Evolutionary conservation across 2,113 vertebrate species (phyloP).

Genomic region (Semnornis frantzii): DNA sequence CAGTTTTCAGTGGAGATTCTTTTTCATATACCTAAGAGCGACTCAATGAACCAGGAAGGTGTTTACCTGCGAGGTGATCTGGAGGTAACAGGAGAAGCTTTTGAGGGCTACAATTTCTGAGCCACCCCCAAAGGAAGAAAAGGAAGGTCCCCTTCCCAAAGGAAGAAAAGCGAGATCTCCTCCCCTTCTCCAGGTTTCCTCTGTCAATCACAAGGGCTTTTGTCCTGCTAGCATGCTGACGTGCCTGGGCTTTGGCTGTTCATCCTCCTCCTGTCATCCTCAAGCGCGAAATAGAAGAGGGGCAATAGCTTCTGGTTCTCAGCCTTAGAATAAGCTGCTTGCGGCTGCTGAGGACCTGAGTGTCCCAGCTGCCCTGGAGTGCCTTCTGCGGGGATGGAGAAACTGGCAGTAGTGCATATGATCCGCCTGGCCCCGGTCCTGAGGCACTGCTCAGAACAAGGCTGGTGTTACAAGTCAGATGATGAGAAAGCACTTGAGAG

Average conservation of each 20-base stretch:
- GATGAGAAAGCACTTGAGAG: constrained; percentile 70
- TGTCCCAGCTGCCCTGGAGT: constrained; percentile 28
- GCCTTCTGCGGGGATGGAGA: constrained; percentile 37
- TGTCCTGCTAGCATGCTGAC: constrained; percentile 57
- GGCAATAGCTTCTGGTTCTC: constrained; percentile 73
- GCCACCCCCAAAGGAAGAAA: constrained; percentile 62
- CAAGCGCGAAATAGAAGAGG: constrained; percentile 65
- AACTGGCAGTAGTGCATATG: constrained; percentile 51
- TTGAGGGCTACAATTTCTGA: constrained; percentile 79
- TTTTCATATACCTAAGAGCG: constrained; percentile 66
- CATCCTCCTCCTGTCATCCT: constrained; percentile 75
- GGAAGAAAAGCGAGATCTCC: constrained; percentile 57
- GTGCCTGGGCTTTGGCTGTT: constrained; percentile 63
- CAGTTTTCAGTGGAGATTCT: constrained; percentile 65
- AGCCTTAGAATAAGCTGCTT: constrained; percentile 74
- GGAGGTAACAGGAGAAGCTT: constrained; percentile 77
- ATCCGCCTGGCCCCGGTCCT: constrained; percentile 67
- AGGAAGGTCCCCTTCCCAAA: constrained; percentile 54
- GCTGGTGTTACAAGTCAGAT: constrained; percentile 76
- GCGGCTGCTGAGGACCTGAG: constrained; percentile 41
- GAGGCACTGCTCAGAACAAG: constrained; percentile 70
- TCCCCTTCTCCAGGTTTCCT: constrained; percentile 53
- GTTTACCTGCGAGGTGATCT: constrained; percentile 79
- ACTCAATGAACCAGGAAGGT: constrained; percentile 65
- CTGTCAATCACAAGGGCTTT: constrained; percentile 74